phyloP scores from a whole-genome alignment of 2,888 invertebrate genomes.

The Taphrorychus bicolor region DNA sequence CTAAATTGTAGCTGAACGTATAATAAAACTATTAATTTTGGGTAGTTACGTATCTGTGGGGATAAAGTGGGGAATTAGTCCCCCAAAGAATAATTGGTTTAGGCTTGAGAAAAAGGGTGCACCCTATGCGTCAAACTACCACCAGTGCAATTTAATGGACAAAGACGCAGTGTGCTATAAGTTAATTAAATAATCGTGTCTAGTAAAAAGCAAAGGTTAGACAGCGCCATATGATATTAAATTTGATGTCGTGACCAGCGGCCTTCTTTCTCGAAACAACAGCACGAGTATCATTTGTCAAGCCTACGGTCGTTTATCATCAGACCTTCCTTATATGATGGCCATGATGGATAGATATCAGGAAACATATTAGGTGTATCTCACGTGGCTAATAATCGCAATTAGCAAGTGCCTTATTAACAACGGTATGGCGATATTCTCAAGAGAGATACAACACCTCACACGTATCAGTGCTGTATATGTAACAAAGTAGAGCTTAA shows the following conservation, averaged over 20 bases:
- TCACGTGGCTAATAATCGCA: not conserved
- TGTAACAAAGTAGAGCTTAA: not conserved
- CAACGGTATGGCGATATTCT: not conserved
- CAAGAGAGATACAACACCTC: not conserved
- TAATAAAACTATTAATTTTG: too few relatives aligned
- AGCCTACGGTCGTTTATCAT: slow-evolving; percentile 10
- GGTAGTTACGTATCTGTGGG: too few relatives aligned
- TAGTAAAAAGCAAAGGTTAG: slow-evolving; percentile 7
- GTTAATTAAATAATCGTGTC: slow-evolving; percentile 11
- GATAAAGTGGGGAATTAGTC: too few relatives aligned
- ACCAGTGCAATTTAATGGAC: not conserved
- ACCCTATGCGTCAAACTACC: too few relatives aligned
- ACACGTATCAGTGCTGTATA: too few relatives aligned
- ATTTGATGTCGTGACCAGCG: slow-evolving; percentile 17
- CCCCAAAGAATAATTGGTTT: too few relatives aligned
- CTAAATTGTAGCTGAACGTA: too few relatives aligned
- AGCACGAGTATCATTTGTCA: slow-evolving; percentile 15
- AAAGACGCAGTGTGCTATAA: not conserved
- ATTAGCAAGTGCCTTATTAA: slow-evolving; percentile 1
- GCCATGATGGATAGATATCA: slow-evolving; percentile 1
- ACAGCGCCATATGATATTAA: slow-evolving; percentile 10
- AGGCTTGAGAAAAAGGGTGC: too few relatives aligned
- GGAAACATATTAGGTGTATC: not conserved
- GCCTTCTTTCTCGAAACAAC: slow-evolving; percentile 11
- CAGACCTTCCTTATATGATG: slow-evolving; percentile 3